Conservation (phyloP, 2,797 vertebrate genomes). For the Esox lucius region DNA sequence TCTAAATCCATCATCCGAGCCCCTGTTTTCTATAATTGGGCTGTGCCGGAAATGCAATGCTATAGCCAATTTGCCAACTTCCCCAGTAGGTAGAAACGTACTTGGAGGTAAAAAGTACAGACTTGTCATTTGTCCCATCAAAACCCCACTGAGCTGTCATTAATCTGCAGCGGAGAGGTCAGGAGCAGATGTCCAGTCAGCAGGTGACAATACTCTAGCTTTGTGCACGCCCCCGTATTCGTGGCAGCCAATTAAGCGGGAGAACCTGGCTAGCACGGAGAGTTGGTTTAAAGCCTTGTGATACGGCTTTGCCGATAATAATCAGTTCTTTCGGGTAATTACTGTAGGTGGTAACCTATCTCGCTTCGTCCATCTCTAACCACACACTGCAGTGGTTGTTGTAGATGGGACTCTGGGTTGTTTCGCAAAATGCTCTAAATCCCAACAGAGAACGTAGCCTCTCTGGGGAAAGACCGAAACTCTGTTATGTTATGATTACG, state of each 20-base stretch:
- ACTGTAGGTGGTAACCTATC: neutral
- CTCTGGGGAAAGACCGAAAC: neutral
- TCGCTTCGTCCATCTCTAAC: neutral
- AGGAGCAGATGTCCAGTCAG: conserved; percentile 22
- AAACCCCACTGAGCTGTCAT: conserved; percentile 49
- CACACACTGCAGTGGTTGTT: neutral
- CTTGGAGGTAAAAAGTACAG: conserved; percentile 49
- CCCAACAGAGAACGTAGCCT: neutral
- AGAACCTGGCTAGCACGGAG: neutral
- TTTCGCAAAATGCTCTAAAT: neutral
- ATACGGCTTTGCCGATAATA: neutral
- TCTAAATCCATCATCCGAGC: conserved; percentile 27
- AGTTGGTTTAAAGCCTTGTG: neutral
- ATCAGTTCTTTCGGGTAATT: neutral
- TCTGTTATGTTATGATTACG: neutral
- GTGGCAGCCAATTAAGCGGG: neutral
- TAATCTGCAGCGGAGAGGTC: conserved; percentile 33
- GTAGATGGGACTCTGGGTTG: neutral
- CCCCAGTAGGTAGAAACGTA: conserved; percentile 43
- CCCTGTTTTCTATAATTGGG: conserved; percentile 48
- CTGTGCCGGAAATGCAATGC: conserved; percentile 7
- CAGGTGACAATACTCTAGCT: neutral
- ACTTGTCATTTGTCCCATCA: conserved; percentile 55
- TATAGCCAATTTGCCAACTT: conserved; percentile 43
- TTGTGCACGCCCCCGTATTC: neutral